These are phyloP conservation scores for Poliocrania exsul DNA, from an alignment of 2,797 vertebrate genomes.

Conservation along the genomic window DNA sequence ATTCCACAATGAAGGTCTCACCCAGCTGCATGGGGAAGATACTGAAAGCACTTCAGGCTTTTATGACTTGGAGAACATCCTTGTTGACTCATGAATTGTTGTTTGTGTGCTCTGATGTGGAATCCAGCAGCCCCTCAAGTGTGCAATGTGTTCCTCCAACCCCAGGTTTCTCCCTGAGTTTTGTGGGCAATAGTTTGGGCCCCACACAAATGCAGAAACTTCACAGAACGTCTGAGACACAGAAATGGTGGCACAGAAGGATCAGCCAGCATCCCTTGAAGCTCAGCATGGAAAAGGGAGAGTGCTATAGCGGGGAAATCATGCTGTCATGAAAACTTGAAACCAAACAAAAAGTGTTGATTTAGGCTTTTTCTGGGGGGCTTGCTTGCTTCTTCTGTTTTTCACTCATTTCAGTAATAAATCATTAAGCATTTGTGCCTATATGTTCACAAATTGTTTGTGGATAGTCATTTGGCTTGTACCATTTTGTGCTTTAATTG, in stretches of 20 bases:
- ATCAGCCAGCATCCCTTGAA: neutral
- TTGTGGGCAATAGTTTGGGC: neutral
- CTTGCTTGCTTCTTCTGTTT: neutral
- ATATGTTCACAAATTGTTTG: conserved; percentile 15
- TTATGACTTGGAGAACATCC: neutral
- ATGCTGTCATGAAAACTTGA: neutral
- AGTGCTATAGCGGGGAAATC: neutral
- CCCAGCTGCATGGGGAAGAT: neutral
- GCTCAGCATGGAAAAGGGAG: neutral
- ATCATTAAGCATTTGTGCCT: neutral
- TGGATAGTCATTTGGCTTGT: conserved; percentile 46
- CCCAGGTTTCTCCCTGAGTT: neutral
- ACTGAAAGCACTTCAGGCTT: neutral
- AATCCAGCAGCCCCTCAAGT: neutral
- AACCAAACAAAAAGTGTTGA: neutral
- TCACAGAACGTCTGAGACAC: neutral
- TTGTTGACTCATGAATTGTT: neutral
- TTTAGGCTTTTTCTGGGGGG: neutral
- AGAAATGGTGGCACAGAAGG: neutral
- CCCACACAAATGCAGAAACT: neutral
- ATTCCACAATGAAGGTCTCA: neutral
- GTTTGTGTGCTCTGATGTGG: neutral
- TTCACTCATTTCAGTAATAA: neutral
- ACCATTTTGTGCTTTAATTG: conserved; percentile 45
- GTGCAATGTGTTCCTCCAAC: neutral